Percentiles rank a stretch among this genome's conserved stretches.
Evolutionary conservation across 2,797 vertebrate genomes (phyloP).

Genomic region (Molossus alvarezi): DNA sequence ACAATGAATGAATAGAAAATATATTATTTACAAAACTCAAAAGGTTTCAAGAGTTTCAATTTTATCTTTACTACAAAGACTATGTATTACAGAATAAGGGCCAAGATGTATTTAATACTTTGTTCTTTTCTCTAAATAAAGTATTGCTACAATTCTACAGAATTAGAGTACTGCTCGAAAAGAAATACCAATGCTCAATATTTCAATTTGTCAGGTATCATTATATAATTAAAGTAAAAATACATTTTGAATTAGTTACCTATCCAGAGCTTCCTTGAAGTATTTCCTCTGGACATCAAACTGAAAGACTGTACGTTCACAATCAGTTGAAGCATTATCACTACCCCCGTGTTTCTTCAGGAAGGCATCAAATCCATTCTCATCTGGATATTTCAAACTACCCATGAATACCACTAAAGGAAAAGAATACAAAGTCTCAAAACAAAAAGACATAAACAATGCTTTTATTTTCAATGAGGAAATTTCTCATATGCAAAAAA

Average conservation of each 20-base stretch:
- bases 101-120: conserved; percentile 46
- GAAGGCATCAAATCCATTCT: conserved; percentile 98
- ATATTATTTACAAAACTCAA: conserved; percentile 56
- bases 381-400: conserved; percentile 97
- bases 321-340: conserved; percentile 98
- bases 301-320: conserved; percentile 97
- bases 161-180: conserved; percentile 46
- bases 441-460: conserved; percentile 67
- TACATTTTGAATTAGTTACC: conserved; percentile 89
- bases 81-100: conserved; percentile 53
- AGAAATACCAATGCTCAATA: conserved; percentile 56
- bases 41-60: conserved; percentile 36
- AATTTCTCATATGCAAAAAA: conserved; percentile 43
- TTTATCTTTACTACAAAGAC: conserved; percentile 64
- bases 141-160: conserved; percentile 53
- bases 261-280: conserved; percentile 96
- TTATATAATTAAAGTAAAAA: conserved; percentile 73
- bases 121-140: conserved; percentile 42
- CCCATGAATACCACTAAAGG: conserved; percentile 98
- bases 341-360: conserved; percentile 98
- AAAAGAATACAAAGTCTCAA: conserved; percentile 75
- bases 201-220: conserved; percentile 34
- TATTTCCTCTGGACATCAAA: conserved; percentile 97
- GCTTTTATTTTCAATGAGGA: conserved; percentile 61
- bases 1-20: conserved; percentile 30